Conservation (phyloP, 2,888 invertebrate species). For the Panorpa germanica region DNA sequence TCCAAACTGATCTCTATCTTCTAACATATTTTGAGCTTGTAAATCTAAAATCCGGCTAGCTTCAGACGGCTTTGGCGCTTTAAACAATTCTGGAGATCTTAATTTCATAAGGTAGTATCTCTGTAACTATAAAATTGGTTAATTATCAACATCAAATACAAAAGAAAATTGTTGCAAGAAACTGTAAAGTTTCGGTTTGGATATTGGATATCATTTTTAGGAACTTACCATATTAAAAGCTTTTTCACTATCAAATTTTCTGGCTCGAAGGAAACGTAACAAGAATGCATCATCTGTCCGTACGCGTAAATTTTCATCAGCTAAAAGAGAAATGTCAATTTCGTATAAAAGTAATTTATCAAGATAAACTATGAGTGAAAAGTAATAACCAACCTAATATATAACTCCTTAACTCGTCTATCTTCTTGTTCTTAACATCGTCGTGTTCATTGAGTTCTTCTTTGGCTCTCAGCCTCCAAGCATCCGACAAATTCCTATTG, state of each 20-base stretch:
- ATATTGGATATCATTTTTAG: neutral
- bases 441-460: too few relatives aligned
- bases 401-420: too few relatives aligned
- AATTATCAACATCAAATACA: conserved; percentile 3
- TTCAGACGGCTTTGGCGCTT: conserved; percentile 22
- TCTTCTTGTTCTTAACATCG: too few relatives aligned
- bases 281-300: conserved; percentile 34
- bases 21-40: conserved; percentile 25
- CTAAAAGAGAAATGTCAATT: conserved; percentile 16
- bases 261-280: conserved; percentile 33
- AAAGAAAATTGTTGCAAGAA: conserved; percentile 2
- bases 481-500: too few relatives aligned
- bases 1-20: conserved; percentile 22
- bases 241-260: conserved; percentile 28
- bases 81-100: conserved; percentile 24
- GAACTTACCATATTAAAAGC: conserved; percentile 24
- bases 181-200: conserved; percentile 6
- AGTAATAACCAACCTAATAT: too few relatives aligned
- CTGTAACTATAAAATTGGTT: conserved; percentile 19
- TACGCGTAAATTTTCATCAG: conserved; percentile 21
- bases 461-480: too few relatives aligned
- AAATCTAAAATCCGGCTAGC: conserved; percentile 21
- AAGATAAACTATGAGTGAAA: too few relatives aligned
- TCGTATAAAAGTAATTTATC: too few relatives aligned
- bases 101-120: conserved; percentile 26